Evolutionary conservation across 2,888 invertebrate species (phyloP).

Genomic region (Hemithea aestivaria): DNA sequence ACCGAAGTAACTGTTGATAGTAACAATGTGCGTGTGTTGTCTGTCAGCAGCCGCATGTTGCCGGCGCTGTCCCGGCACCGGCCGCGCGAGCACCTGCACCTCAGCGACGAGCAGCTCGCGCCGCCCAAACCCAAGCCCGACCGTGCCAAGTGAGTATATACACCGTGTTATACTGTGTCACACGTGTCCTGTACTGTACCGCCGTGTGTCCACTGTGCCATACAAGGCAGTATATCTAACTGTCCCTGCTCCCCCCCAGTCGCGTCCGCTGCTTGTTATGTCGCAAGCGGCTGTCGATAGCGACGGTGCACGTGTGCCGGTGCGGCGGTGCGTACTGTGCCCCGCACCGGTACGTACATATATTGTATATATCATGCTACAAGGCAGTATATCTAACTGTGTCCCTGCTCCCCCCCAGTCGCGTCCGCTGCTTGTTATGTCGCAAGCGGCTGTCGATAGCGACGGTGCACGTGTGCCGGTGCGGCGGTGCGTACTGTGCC

Average conservation of each 20-base stretch:
- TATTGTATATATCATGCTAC: too few species aligned
- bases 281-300: conserved; percentile 84
- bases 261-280: conserved; percentile 81
- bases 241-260: too few species aligned
- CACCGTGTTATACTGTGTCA: too few species aligned
- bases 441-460: conserved; percentile 85
- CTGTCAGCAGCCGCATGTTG: conserved; percentile 41
- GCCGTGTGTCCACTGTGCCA: too few species aligned
- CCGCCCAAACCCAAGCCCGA: too few species aligned
- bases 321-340: conserved; percentile 88
- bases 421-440: conserved; percentile 81
- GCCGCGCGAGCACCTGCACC: conserved; percentile 63
- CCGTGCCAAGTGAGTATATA: too few species aligned
- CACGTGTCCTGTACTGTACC: too few species aligned
- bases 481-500: conserved; percentile 86
- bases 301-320: conserved; percentile 84
- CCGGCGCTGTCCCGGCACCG: conserved; percentile 62
- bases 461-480: conserved; percentile 85
- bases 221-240: too few species aligned
- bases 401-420: too few species aligned
- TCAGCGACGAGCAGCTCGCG: conserved; percentile 58
- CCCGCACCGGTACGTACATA: conserved; percentile 86
- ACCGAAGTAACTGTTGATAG: too few species aligned
- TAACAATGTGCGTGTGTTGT: too few species aligned
- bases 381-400: too few species aligned